phyloP scores from a whole-genome alignment of 2,797 vertebrate species.

The Muscicapa striata region DNA sequence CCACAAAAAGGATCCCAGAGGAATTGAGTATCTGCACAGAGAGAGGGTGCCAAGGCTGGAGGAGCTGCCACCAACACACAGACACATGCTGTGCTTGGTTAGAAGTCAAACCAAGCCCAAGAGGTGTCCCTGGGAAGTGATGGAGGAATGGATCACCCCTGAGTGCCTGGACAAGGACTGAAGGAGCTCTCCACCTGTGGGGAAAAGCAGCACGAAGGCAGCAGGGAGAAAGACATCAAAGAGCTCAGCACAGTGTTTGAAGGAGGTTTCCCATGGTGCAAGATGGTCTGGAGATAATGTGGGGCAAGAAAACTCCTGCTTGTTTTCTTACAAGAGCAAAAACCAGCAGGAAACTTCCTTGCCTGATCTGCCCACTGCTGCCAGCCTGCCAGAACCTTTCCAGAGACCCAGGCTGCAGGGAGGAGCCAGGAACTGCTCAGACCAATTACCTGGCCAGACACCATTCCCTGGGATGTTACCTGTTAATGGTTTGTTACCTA shows the following conservation, averaged over 20 bases:
- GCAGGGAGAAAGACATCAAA: background rate
- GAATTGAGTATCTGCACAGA: background rate
- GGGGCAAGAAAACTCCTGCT: background rate
- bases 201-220: background rate
- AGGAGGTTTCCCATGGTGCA: background rate
- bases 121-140: background rate
- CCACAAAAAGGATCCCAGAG: background rate
- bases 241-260: background rate
- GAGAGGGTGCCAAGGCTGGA: background rate
- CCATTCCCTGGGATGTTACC: too few species aligned
- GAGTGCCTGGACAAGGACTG: background rate
- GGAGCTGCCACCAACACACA: background rate
- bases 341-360: background rate
- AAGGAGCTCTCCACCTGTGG: rapidly evolving
- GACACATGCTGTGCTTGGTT: rapidly evolving
- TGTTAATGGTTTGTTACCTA: too few species aligned
- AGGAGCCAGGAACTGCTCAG: background rate
- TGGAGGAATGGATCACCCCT: background rate
- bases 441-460: too few species aligned
- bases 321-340: background rate
- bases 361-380: background rate
- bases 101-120: background rate
- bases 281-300: background rate
- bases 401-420: background rate
- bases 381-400: background rate